Conservation (phyloP, 1,140 invertebrate species). For the Probaryconus sp. region DNA sequence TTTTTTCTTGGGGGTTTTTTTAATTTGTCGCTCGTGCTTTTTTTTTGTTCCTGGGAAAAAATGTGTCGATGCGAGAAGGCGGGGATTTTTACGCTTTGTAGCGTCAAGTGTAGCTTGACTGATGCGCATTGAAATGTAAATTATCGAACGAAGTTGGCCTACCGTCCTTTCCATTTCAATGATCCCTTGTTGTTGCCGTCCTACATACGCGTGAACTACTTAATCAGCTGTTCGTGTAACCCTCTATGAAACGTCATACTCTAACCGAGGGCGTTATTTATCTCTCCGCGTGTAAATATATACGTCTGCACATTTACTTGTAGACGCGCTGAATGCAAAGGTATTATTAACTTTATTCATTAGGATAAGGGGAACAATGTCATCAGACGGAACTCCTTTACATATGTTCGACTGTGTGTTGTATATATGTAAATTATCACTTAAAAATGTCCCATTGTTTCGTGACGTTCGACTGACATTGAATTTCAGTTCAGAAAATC, state of each 20-base stretch:
- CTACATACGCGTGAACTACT: constrained; percentile 61
- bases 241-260: constrained; percentile 45
- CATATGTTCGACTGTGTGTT: too few species aligned
- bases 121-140: constrained; percentile 63
- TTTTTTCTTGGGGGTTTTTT: too few species aligned
- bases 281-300: constrained; percentile 24
- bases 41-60: constrained; percentile 41
- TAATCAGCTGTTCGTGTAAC: constrained; percentile 62
- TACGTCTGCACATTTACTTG: constrained; percentile 22
- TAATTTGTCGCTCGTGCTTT: too few species aligned
- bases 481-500: too few species aligned
- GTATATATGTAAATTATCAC: constrained; percentile 10
- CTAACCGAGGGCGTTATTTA: constrained; percentile 48
- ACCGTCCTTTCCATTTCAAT: constrained; percentile 62
- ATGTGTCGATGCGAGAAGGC: constrained; percentile 32
- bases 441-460: constrained; percentile 25
- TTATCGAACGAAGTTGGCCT: constrained; percentile 59
- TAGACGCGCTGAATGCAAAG: not conserved
- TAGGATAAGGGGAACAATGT: constrained; percentile 45
- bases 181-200: constrained; percentile 54
- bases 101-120: constrained; percentile 55
- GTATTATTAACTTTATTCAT: constrained; percentile 52
- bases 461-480: constrained; percentile 25
- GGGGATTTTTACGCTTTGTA: constrained; percentile 45
- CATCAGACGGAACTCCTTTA: constrained; percentile 33